Base-by-base conservation (phyloP, 1,140 invertebrate genomes). In the Pinna nobilis region DNA sequence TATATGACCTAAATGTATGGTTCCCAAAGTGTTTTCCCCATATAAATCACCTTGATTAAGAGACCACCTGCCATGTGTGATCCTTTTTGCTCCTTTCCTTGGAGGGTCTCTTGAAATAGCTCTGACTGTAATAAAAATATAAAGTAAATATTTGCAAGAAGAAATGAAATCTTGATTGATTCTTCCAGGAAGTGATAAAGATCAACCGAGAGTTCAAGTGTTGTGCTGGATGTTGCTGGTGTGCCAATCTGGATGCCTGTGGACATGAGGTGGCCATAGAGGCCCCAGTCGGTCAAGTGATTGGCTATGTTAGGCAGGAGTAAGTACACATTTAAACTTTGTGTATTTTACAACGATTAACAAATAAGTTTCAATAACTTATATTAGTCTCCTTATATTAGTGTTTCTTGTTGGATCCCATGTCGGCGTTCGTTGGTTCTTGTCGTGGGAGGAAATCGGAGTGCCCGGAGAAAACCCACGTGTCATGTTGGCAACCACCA, bases 151-250 rank as follows among this genome's bases (percentile, higher is more conserved):
- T 9, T 44, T 44, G 39, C 7, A 9, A 18, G 18, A 18, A 44
- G 39, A 44, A 44, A 44, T 44, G 39, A 44, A 13, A 28, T 6
- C 18, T n/a, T n/a, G n/a, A n/a, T n/a, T n/a, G n/a, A 6, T 20
- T 57, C n/a, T 67, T 64, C 25, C 65, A 87, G 86, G 85, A 87
- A 74, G 81, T 88, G 41, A 78, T 87, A 0, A 55, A 78, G 23
- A 64, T 84, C 1, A 66, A 28, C 5, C 61, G 87, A 32, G 80
- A 86, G 39, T 87, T 87, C 63, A 87, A 87, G 68, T 84, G 80
- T 65, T 83, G 81, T 70, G 81, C 79, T 23, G 82, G 84, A 7
- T 82, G 80, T 65, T 72, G 61, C 9, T 85, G 83, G 72, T 84
- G 73, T 78, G 83, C 84, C 2, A 61, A 69, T 59, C 37, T 59